Evolutionary conservation across 92 coral and sea anemone genomes (phyloP), one percentile per base, ranked within the genome.

Genomic region (Metridium senile): DNA sequence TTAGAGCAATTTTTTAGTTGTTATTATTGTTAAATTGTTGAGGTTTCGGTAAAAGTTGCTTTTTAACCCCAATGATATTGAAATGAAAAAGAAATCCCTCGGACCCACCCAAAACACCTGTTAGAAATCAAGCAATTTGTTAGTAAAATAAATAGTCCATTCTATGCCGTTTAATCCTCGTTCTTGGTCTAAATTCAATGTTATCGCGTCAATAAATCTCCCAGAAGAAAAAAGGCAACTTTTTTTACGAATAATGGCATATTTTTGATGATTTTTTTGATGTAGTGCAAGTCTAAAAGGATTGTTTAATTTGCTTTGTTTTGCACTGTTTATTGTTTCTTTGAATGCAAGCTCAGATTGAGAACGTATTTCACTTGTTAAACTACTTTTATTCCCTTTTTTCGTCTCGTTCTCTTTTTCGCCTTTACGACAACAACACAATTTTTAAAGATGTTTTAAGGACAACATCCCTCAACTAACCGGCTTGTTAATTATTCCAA

Each of bases 401-500:
- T n/a, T n/a, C n/a, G n/a, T 39, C 49, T 39, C 13, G 6, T 39
- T 39, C 13, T 39, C 49, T 39, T 39, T 39, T 39, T 39, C 13
- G 6, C 13, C 49, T 39, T 39, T 39, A 4, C 13, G 13, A 39
- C 6, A 39, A 39, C 49, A 39, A 39, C n/a, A 39, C 49, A 39
- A 39, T n/a, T n/a, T n/a, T n/a, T n/a, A n/a, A 13, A 39, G 49
- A 4, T 39, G 6, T 39, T 39, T 6, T 39, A 39, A 39, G 49
- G 6, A 39, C 49, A 39, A 39, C 49, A 6, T 39, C 49, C 13
- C 13, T 9, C 69, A 6, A 63, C 27, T 63, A 63, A 3, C 11
- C 1, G 11, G 69, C 28, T 4, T 13, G 1, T 63, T 63, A 31
- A 63, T 63, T 63, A 63, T 52, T 73, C 61, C 45, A 58, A 52